These are phyloP conservation scores for Selene dorsalis DNA, from an alignment of 2,797 vertebrate genomes.

Conservation along the genomic window DNA sequence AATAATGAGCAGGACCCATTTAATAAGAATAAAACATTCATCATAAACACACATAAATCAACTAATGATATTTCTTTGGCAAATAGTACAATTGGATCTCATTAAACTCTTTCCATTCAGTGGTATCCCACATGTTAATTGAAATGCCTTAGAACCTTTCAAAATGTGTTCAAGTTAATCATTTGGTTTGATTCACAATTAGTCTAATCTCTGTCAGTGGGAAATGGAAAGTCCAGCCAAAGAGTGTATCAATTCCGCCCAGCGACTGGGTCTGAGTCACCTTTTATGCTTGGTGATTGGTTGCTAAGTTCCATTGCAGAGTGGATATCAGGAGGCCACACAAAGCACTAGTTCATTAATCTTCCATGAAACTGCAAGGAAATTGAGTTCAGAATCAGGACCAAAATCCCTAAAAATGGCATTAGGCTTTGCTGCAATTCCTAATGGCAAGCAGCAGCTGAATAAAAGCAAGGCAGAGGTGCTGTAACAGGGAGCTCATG, in stretches of 20 bases:
- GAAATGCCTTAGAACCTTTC: slow-evolving; percentile 78
- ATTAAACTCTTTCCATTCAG: slow-evolving; percentile 74
- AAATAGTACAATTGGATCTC: slow-evolving; percentile 78
- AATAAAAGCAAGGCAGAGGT: slow-evolving; percentile 38
- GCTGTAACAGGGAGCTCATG: slow-evolving; percentile 24
- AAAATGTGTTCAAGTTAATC: slow-evolving; percentile 79
- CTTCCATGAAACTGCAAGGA: slow-evolving; percentile 73
- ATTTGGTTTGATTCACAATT: slow-evolving; percentile 82
- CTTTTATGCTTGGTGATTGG: slow-evolving; percentile 77
- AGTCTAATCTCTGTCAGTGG: slow-evolving; percentile 76
- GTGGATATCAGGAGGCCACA: slow-evolving; percentile 69
- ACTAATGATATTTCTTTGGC: slow-evolving; percentile 74
- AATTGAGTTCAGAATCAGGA: slow-evolving; percentile 75
- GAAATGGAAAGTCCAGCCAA: slow-evolving; percentile 76
- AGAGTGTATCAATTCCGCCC: slow-evolving; percentile 72
- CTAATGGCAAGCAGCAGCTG: slow-evolving; percentile 27
- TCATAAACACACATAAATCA: slow-evolving; percentile 81
- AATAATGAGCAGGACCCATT: slow-evolving; percentile 74
- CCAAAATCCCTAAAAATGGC: slow-evolving; percentile 64
- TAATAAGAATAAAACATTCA: slow-evolving; percentile 81
- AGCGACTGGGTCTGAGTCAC: slow-evolving; percentile 68
- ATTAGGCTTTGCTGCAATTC: slow-evolving; percentile 20
- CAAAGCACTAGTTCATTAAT: slow-evolving; percentile 79
- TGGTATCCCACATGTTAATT: slow-evolving; percentile 76
- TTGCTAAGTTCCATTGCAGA: slow-evolving; percentile 71